phyloP scores from a whole-genome alignment of 1,140 invertebrate genomes.

The Drosophila oshimai region DNA sequence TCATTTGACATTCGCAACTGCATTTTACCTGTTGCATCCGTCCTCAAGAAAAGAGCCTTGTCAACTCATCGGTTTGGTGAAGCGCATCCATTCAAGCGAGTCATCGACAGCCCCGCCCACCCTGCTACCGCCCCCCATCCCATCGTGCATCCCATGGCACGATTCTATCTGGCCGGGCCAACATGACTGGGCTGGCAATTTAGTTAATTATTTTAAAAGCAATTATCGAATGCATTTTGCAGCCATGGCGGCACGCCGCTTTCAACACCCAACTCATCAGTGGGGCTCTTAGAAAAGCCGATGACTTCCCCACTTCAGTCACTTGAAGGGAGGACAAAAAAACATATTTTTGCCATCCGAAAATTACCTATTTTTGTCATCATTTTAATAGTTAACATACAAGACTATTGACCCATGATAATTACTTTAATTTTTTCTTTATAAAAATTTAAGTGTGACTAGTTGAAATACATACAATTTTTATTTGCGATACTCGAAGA shows the following conservation, averaged over 20 bases:
- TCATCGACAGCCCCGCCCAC: background rate
- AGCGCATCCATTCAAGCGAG: constrained; percentile 38
- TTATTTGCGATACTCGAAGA: too few relatives aligned
- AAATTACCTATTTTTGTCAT: background rate
- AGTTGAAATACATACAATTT: too few relatives aligned
- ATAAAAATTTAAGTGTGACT: too few relatives aligned
- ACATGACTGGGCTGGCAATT: constrained; percentile 45
- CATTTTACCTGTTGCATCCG: constrained; percentile 14
- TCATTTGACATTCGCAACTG: constrained; percentile 56
- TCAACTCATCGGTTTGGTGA: constrained; percentile 28
- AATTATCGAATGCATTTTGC: constrained; percentile 62
- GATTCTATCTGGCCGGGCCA: constrained; percentile 53
- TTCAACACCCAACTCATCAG: constrained; percentile 47
- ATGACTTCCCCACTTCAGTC: constrained; percentile 9
- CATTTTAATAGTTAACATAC: background rate
- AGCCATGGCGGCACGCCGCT: constrained; percentile 25
- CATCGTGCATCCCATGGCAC: constrained; percentile 29
- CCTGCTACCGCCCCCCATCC: background rate
- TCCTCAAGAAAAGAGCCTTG: constrained; percentile 33
- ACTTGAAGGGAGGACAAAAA: background rate
- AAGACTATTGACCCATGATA: too few relatives aligned
- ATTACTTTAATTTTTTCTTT: too few relatives aligned
- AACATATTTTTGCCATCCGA: constrained; percentile 7
- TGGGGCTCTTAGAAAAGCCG: constrained; percentile 15
- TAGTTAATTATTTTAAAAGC: constrained; percentile 58